A percentile compares a stretch with the other conserved stretches of the same genome.
phyloP scores from a whole-genome alignment of 2,797 vertebrate genomes.

The Graptemys geographica region DNA sequence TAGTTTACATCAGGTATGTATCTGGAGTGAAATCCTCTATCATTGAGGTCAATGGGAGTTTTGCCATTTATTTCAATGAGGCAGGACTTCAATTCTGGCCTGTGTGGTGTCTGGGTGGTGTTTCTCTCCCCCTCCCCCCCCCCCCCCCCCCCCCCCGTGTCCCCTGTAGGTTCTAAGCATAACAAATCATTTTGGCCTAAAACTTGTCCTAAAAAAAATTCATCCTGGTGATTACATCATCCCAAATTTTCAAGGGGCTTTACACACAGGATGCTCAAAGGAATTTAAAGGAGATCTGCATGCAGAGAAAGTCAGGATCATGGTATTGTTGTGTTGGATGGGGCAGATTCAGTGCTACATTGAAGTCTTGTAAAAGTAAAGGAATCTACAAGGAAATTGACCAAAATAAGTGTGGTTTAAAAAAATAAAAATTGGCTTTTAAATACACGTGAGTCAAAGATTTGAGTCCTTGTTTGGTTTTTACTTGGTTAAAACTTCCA shows the following conservation, averaged over 20 bases:
- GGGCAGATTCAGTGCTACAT: not conserved
- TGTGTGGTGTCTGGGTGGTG: not conserved
- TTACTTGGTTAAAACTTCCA: not conserved
- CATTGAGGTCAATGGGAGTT: not conserved
- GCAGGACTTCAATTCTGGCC: not conserved
- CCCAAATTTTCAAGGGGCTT: not conserved
- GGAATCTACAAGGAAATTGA: not conserved
- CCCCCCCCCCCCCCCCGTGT: not conserved
- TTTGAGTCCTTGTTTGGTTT: not conserved
- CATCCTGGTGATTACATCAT: not conserved
- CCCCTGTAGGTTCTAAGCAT: not conserved
- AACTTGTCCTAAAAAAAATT: not conserved
- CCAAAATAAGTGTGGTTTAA: not conserved
- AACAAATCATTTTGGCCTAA: not conserved
- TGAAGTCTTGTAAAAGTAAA: fast-evolving
- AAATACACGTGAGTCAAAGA: not conserved
- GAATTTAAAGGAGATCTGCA: fast-evolving
- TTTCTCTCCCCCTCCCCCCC: too few relatives aligned
- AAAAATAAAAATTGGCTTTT: not conserved
- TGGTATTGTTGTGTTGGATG: not conserved
- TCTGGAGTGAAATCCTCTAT: not conserved
- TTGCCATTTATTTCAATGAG: not conserved
- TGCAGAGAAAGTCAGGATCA: not conserved
- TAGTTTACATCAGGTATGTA: not conserved
- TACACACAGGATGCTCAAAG: fast-evolving